These are phyloP conservation scores for Pangasianodon gigas DNA, from an alignment of 2,113 vertebrate genomes.

Conservation along the genomic window DNA sequence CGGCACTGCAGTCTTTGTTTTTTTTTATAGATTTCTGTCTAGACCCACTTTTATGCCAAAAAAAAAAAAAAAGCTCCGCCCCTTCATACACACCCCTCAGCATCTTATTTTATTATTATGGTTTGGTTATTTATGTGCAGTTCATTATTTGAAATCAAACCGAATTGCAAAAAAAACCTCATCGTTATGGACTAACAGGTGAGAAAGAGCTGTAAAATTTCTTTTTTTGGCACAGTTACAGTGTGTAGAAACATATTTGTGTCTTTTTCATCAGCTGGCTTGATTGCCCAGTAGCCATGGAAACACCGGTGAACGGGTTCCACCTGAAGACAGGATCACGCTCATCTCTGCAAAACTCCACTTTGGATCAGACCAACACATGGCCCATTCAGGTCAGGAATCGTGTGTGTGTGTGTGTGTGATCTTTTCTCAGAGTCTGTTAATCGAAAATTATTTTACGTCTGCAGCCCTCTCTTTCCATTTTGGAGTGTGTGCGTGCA, in stretches of 20 bases:
- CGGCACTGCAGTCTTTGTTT: too few relatives aligned
- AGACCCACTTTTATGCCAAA: background rate
- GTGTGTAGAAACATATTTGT: background rate
- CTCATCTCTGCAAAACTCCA: background rate
- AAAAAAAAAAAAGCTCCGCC: background rate
- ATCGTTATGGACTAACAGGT: background rate
- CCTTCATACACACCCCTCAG: background rate
- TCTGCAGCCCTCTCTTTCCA: background rate
- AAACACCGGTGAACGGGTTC: constrained; percentile 12
- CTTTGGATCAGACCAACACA: background rate
- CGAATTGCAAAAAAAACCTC: background rate
- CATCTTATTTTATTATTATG: background rate
- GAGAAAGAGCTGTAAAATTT: background rate
- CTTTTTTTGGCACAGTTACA: background rate
- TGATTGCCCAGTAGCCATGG: constrained; percentile 10
- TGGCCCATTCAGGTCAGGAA: background rate
- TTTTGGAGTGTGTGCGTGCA: background rate
- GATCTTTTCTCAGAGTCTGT: background rate
- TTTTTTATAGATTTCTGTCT: background rate
- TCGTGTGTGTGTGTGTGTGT: background rate
- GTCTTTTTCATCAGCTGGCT: background rate
- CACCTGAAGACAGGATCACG: background rate
- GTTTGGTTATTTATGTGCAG: background rate
- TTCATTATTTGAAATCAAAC: background rate
- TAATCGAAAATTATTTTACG: background rate